These are phyloP conservation scores for Cyprinodon brontotheroides DNA, from an alignment of 2,113 vertebrate genomes.

Conservation along the genomic window DNA sequence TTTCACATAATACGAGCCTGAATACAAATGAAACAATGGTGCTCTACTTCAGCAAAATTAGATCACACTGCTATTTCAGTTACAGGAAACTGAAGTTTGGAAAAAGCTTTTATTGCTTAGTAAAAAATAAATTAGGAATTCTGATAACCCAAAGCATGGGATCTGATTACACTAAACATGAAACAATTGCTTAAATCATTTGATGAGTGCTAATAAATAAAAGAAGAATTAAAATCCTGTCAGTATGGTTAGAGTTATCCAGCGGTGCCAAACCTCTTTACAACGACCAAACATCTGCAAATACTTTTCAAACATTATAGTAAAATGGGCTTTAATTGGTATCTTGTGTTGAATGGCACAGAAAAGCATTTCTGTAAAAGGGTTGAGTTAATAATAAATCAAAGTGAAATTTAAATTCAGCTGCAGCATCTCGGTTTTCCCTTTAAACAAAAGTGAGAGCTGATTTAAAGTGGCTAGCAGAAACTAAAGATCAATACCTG, in stretches of 20 bases:
- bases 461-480: not conserved
- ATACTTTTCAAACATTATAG: conserved; percentile 17
- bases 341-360: conserved; percentile 8
- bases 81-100: too few species aligned
- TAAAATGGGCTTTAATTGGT: conserved; percentile 15
- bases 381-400: conserved; percentile 41
- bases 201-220: not conserved
- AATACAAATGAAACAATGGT: conserved; percentile 46
- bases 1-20: conserved; percentile 36
- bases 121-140: conserved; percentile 17
- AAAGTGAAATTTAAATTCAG: conserved; percentile 37
- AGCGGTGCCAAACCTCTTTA: not conserved
- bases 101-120: not conserved
- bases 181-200: not conserved
- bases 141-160: conserved; percentile 11
- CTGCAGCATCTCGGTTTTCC: conserved; percentile 5
- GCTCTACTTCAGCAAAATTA: not conserved
- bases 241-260: not conserved
- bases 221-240: not conserved
- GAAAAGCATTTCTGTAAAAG: not conserved
- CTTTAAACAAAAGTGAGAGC: not conserved
- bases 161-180: not conserved
- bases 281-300: not conserved
- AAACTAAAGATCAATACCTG: not conserved
- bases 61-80: too few species aligned